These are phyloP conservation scores for Molorchus minor DNA, from an alignment of 2,888 invertebrate genomes.

Conservation along the genomic window DNA sequence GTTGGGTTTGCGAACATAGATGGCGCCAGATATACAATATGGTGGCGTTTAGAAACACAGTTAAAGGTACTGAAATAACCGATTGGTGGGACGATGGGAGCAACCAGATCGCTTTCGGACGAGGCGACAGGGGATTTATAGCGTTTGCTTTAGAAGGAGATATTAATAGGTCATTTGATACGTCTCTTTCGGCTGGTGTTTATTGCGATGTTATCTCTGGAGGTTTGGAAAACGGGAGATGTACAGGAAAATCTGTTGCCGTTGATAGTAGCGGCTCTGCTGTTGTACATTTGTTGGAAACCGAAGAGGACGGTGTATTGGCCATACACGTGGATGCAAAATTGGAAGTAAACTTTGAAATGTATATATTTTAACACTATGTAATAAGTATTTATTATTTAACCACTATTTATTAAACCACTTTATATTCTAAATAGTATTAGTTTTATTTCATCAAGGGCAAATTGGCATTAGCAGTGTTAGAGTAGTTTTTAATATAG, in stretches of 20 bases:
- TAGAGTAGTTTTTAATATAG: no score
- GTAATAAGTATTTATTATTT: no score
- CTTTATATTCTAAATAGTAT: no score
- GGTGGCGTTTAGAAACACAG: constrained; percentile 79
- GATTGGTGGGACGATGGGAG: constrained; percentile 84
- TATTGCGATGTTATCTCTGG: constrained; percentile 91
- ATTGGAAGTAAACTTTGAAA: no score
- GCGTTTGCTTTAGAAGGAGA: constrained; percentile 76
- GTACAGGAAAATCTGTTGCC: constrained; percentile 71
- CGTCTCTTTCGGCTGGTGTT: constrained; percentile 75
- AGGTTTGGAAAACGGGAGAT: constrained; percentile 63
- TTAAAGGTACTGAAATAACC: constrained; percentile 62
- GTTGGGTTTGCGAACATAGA: constrained; percentile 87
- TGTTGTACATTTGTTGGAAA: constrained; percentile 65
- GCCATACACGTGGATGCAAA: constrained; percentile 69
- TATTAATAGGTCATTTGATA: constrained; percentile 69
- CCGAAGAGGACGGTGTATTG: constrained; percentile 70
- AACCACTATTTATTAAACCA: no score
- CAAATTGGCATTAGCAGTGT: no score
- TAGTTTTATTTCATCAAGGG: no score
- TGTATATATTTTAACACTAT: no score
- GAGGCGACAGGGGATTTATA: constrained; percentile 73
- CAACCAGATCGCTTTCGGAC: constrained; percentile 85
- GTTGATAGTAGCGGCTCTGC: constrained; percentile 70
- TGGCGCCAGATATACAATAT: constrained; percentile 84